phyloP scores from a whole-genome alignment of 2,113 vertebrate species.

The Thalassoma bifasciatum region DNA sequence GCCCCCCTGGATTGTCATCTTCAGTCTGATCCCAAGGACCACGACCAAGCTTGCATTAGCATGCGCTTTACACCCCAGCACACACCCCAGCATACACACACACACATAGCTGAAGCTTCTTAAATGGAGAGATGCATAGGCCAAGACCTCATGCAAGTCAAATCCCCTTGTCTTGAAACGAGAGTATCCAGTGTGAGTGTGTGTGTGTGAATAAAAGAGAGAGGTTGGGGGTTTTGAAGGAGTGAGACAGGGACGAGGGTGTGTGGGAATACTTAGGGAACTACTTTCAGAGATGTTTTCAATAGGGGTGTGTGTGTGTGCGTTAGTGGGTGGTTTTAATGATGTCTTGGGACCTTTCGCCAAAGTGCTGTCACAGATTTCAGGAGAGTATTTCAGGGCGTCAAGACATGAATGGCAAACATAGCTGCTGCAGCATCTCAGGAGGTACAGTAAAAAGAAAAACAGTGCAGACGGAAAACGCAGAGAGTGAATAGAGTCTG shows the following conservation, averaged over 20 bases:
- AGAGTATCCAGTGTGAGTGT: conserved; percentile 30
- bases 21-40: conserved; percentile 74
- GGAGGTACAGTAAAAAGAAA: conserved; percentile 2
- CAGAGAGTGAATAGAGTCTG: background rate
- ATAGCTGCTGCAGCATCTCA: conserved; percentile 45
- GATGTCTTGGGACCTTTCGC: conserved; percentile 49
- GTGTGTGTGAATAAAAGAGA: background rate
- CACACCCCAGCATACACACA: conserved; percentile 43
- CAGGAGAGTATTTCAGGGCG: conserved; percentile 63
- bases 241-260: conserved; percentile 28
- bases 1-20: conserved; percentile 76
- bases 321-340: conserved; percentile 10
- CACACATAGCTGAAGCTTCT: conserved; percentile 56
- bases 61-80: conserved; percentile 67
- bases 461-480: conserved; percentile 20
- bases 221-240: background rate
- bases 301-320: conserved; percentile 23
- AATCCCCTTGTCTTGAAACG: conserved; percentile 69
- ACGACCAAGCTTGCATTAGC: conserved; percentile 69
- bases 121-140: conserved; percentile 72
- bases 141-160: conserved; percentile 72
- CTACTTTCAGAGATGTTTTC: conserved; percentile 18
- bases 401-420: conserved; percentile 67
- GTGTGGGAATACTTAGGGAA: conserved; percentile 57
- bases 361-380: conserved; percentile 67